Percentiles rank a stretch among this genome's conserved stretches.
Evolutionary conservation across 2,113 vertebrate species (phyloP).

Genomic region (Heptranchias perlo): DNA sequence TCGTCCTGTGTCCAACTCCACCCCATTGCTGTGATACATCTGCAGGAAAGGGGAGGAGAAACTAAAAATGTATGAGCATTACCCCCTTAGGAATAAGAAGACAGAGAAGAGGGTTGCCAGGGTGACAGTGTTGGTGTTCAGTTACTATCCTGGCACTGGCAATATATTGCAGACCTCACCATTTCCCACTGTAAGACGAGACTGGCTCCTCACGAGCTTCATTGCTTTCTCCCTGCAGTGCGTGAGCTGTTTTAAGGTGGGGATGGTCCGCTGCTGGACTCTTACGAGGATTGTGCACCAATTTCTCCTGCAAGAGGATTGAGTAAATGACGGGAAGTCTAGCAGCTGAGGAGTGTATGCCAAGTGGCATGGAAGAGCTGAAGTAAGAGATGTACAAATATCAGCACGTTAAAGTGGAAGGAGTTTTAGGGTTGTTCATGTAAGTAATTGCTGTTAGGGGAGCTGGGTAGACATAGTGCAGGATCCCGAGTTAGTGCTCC

Average conservation of each 20-base stretch:
- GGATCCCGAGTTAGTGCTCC: no score
- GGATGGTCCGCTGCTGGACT: neutral
- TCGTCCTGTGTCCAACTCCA: neutral
- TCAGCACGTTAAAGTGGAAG: neutral
- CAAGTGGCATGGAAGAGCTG: no score
- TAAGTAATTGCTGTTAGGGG: neutral
- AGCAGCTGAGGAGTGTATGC: no score
- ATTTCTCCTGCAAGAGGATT: no score
- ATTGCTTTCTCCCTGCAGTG: neutral
- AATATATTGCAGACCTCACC: no score
- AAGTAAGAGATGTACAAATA: no score
- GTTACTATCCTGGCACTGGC: neutral
- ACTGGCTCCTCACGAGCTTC: neutral
- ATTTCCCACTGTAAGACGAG: neutral
- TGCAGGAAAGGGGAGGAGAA: neutral
- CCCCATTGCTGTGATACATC: neutral
- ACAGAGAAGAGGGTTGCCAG: neutral
- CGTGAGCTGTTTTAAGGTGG: neutral
- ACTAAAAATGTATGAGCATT: neutral
- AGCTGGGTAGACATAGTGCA: no score
- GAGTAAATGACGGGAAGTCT: neutral
- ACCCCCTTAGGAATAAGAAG: neutral
- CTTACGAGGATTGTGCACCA: neutral
- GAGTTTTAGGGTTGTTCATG: no score
- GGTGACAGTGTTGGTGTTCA: neutral